Conservation (phyloP, 2,888 invertebrate genomes). For the Prostheceraeus crozeri region DNA sequence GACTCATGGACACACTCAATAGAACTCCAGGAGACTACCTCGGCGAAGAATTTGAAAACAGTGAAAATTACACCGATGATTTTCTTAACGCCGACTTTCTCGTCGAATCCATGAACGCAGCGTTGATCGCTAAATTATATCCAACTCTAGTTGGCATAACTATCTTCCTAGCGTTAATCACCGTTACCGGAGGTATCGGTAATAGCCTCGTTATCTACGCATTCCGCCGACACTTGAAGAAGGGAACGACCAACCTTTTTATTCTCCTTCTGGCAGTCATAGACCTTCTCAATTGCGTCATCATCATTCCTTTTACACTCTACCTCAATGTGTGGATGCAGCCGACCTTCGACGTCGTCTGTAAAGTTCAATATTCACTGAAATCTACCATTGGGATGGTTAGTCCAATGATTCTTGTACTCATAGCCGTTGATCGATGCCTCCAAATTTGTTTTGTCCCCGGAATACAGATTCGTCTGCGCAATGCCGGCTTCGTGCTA, state of each 20-base stretch:
- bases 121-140: too few relatives aligned
- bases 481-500: conserved; percentile 41
- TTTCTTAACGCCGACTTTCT: too few relatives aligned
- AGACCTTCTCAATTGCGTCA: conserved; percentile 45
- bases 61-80: too few relatives aligned
- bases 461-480: conserved; percentile 37
- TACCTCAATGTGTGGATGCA: conserved; percentile 44
- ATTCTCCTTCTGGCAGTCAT: conserved; percentile 45
- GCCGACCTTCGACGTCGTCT: conserved; percentile 43
- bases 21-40: too few relatives aligned
- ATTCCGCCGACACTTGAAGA: conserved; percentile 51
- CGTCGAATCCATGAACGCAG: too few relatives aligned
- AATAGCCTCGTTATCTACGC: conserved; percentile 46
- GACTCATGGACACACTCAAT: too few relatives aligned
- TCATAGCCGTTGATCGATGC: conserved; percentile 47
- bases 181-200: conserved; percentile 1
- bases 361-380: conserved; percentile 44
- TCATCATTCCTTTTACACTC: conserved; percentile 46
- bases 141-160: conserved; percentile 9
- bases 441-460: conserved; percentile 45
- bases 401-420: conserved; percentile 45
- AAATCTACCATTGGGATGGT: conserved; percentile 44
- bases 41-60: too few relatives aligned
- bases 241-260: conserved; percentile 44
- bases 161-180: conserved; percentile 14